phyloP scores from a whole-genome alignment of 2,113 vertebrate species.

The Ancistrus triradiatus region DNA sequence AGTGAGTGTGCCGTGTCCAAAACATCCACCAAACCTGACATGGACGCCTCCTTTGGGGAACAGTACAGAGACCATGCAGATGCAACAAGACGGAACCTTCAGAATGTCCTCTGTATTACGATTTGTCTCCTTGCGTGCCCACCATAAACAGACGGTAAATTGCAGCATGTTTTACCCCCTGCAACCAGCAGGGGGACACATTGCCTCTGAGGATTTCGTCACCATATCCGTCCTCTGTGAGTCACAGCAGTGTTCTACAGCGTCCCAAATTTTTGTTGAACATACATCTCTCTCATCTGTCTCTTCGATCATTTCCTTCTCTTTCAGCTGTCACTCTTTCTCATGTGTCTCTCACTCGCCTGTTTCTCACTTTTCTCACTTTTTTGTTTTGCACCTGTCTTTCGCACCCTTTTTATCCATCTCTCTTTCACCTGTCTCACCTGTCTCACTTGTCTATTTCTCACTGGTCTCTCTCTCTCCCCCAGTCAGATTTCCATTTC shows the following conservation, averaged over 20 bases:
- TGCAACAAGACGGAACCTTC: neutral
- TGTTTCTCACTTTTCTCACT: neutral
- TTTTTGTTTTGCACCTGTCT: neutral
- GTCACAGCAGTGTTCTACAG: neutral
- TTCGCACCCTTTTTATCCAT: too few relatives aligned
- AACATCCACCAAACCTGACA: neutral
- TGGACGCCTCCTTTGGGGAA: neutral
- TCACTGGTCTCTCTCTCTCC: too few relatives aligned
- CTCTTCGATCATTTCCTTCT: too few relatives aligned
- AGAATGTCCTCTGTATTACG: neutral
- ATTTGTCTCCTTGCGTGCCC: neutral
- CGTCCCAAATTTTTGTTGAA: neutral
- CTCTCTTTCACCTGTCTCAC: too few relatives aligned
- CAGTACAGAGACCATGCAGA: neutral
- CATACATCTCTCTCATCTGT: too few relatives aligned
- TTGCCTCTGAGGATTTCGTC: neutral
- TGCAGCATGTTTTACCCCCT: neutral
- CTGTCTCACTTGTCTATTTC: too few relatives aligned
- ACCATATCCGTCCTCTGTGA: neutral
- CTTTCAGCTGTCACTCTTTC: too few relatives aligned
- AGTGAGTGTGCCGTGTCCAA: neutral
- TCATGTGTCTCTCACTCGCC: neutral
- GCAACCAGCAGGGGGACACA: neutral
- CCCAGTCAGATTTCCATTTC: too few relatives aligned
- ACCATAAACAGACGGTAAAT: neutral